phyloP scores from a whole-genome alignment of 2,113 vertebrate genomes.

The Vimba vimba region DNA sequence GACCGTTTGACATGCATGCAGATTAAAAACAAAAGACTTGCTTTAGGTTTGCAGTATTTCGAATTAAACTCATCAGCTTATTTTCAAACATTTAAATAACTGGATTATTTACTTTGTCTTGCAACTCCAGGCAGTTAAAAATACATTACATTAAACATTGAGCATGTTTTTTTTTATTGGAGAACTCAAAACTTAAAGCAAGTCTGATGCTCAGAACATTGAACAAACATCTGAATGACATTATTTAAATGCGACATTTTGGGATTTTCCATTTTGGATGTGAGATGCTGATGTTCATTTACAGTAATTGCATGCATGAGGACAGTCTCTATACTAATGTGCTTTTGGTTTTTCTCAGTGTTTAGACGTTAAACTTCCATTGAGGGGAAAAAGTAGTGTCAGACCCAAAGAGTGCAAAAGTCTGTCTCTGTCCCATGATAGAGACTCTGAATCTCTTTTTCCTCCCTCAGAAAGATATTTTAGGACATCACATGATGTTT shows the following conservation, averaged over 20 bases:
- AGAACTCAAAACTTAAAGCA: conserved; percentile 56
- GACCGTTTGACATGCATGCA: conserved; percentile 37
- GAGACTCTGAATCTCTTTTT: conserved; percentile 15
- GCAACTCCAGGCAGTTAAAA: not conserved
- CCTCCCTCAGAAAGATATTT: conserved; percentile 27
- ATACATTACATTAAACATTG: not conserved
- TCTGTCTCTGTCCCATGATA: not conserved
- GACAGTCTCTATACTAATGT: conserved; percentile 3
- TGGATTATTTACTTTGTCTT: not conserved
- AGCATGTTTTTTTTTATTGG: conserved; percentile 36
- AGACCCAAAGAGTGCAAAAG: not conserved
- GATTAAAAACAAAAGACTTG: conserved; percentile 73
- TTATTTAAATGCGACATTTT: not conserved
- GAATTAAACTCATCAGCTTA: not conserved
- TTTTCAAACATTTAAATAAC: not conserved
- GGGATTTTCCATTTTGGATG: too few species aligned
- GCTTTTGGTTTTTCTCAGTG: not conserved
- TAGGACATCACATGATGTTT: conserved; percentile 32
- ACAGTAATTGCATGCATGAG: not conserved
- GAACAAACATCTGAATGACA: not conserved
- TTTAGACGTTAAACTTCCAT: conserved; percentile 14
- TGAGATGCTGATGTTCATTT: conserved; percentile 22
- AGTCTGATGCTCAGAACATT: conserved; percentile 38
- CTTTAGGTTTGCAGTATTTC: conserved; percentile 77
- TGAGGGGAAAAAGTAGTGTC: not conserved